A percentile compares a stretch with the other conserved stretches of the same genome.
These are phyloP conservation scores for Cassiopea xamachana DNA, from an alignment of 30 jellyfish, hydroid and myxozoan species.

Conservation along the genomic window DNA sequence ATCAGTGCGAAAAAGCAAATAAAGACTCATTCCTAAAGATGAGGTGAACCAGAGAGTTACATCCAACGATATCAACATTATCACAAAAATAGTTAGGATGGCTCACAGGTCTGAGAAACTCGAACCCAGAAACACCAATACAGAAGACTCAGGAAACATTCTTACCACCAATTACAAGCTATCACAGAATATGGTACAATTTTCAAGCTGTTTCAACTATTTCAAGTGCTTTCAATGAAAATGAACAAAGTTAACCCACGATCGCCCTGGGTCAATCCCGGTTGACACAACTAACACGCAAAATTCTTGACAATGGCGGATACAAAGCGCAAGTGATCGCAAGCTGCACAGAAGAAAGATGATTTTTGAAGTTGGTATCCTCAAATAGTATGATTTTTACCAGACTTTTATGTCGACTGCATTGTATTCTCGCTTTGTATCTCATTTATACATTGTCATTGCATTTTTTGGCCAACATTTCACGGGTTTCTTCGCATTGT, in stretches of 20 bases:
- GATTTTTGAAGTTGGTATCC: too few species aligned
- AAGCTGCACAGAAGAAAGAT: too few species aligned
- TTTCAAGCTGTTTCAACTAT: background rate
- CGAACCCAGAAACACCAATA: background rate
- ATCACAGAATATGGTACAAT: constrained; percentile 22
- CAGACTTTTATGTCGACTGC: too few species aligned
- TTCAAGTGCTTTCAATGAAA: constrained; percentile 10
- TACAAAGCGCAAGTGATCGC: too few species aligned
- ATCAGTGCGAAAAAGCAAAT: constrained; percentile 19
- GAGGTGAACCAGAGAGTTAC: constrained; percentile 4
- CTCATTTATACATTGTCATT: too few species aligned
- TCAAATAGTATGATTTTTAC: too few species aligned
- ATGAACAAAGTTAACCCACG: constrained; percentile 26
- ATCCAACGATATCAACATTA: constrained; percentile 8
- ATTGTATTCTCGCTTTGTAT: too few species aligned
- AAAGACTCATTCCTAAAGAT: constrained; percentile 10
- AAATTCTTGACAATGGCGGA: too few species aligned
- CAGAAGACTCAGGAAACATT: too few species aligned
- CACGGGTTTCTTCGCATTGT: too few species aligned
- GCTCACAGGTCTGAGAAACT: background rate
- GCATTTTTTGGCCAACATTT: too few species aligned
- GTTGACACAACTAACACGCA: constrained; percentile 59
- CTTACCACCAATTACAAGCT: background rate
- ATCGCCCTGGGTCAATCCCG: too few species aligned
- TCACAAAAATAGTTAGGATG: background rate